Evolutionary conservation across 1,140 invertebrate species (phyloP).

Genomic region (Pseudomyrmex flavicornis): DNA sequence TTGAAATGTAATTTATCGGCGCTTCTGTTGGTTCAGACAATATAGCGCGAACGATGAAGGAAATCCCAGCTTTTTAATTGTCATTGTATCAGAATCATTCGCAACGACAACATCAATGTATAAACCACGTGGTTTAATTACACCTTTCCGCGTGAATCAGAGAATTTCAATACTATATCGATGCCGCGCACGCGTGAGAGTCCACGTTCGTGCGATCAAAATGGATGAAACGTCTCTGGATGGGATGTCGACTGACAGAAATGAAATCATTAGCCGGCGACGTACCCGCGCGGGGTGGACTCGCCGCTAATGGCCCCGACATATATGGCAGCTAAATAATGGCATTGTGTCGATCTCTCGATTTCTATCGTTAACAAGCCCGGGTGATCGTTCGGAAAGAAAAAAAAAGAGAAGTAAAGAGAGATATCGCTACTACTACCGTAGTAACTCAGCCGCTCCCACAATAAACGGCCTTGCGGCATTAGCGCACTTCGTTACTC

Average conservation of each 20-base stretch:
- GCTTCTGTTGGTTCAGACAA: too few relatives aligned
- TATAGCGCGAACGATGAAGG: too few relatives aligned
- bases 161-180: slow-evolving; percentile 52
- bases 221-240: slow-evolving; percentile 60
- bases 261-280: slow-evolving; percentile 82
- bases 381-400: slow-evolving; percentile 75
- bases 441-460: slow-evolving; percentile 79
- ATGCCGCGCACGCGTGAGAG: slow-evolving; percentile 56
- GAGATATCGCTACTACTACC: slow-evolving; percentile 76
- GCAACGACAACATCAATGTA: slow-evolving; percentile 27
- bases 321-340: slow-evolving; percentile 82
- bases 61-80: too few relatives aligned
- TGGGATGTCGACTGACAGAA: slow-evolving; percentile 60
- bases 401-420: neutral
- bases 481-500: slow-evolving; percentile 80
- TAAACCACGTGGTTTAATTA: slow-evolving; percentile 46
- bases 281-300: slow-evolving; percentile 53
- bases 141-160: slow-evolving; percentile 28
- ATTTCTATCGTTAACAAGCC: slow-evolving; percentile 84
- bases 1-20: too few relatives aligned
- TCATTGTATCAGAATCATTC: slow-evolving; percentile 20
- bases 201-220: slow-evolving; percentile 51
- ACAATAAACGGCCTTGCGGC: slow-evolving; percentile 74
- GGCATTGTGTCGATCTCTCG: slow-evolving; percentile 80
- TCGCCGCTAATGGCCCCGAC: slow-evolving; percentile 76